phyloP scores from a whole-genome alignment of 2,113 vertebrate genomes.

The Junco hyemalis region DNA sequence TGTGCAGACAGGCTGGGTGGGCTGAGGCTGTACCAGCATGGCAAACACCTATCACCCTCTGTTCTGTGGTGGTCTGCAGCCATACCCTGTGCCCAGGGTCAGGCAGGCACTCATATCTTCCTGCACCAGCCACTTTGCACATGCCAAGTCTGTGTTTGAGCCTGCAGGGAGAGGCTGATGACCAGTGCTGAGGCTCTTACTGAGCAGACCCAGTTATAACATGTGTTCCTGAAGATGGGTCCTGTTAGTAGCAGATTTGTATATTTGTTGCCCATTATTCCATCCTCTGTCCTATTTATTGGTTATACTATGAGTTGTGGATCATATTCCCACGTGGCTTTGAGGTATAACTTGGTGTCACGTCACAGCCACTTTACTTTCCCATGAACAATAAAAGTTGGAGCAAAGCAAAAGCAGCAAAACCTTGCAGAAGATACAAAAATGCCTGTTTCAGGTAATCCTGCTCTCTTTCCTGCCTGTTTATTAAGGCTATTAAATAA shows the following conservation, averaged over 20 bases:
- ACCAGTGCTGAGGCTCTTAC: background rate
- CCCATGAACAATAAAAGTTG: background rate
- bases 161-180: background rate
- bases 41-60: background rate
- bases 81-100: background rate
- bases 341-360: background rate
- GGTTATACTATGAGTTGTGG: background rate
- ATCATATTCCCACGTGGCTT: background rate
- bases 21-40: background rate
- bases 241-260: background rate
- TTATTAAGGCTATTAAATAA: background rate
- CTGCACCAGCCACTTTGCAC: fast-evolving
- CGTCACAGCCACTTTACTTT: background rate
- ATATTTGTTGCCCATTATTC: background rate
- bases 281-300: background rate
- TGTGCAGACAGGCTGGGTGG: background rate
- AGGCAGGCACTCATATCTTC: background rate
- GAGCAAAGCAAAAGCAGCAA: background rate
- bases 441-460: background rate
- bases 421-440: background rate
- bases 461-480: background rate
- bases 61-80: background rate
- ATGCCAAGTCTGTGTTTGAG: background rate
- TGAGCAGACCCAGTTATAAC: background rate
- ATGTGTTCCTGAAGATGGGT: background rate